Conservation (phyloP, 2,797 vertebrate species). For the Sylvilagus floridanus region DNA sequence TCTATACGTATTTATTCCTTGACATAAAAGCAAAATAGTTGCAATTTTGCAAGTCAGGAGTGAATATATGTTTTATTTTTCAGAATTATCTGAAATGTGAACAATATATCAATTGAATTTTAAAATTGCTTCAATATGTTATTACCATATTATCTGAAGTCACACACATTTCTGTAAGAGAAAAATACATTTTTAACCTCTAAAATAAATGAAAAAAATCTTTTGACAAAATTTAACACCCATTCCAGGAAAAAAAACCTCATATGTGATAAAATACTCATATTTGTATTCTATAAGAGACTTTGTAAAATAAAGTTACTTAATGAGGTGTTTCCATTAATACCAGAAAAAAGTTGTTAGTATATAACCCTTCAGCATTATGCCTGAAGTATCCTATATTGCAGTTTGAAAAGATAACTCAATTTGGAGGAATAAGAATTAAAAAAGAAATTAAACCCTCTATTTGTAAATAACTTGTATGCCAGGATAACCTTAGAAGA, state of each 20-base stretch:
- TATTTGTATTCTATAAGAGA: too few species aligned
- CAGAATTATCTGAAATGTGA: background rate
- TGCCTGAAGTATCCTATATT: background rate
- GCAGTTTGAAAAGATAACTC: background rate
- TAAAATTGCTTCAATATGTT: background rate
- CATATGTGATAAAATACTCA: too few species aligned
- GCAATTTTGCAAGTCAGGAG: background rate
- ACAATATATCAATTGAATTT: background rate
- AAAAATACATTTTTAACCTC: background rate
- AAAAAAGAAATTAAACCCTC: background rate
- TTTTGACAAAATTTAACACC: background rate
- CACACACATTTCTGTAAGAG: background rate
- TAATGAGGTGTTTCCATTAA: background rate
- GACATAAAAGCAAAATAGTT: background rate
- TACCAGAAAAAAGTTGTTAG: background rate
- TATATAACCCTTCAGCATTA: background rate
- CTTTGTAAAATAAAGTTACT: background rate
- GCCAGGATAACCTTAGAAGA: background rate
- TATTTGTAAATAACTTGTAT: background rate
- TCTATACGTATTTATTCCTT: background rate
- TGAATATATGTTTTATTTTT: background rate
- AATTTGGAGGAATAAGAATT: background rate
- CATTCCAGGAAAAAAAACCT: background rate
- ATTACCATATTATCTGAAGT: background rate
- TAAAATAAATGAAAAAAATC: background rate